Base-by-base conservation (phyloP, 1,140 invertebrate species). In the Caenorhabditis latens region DNA sequence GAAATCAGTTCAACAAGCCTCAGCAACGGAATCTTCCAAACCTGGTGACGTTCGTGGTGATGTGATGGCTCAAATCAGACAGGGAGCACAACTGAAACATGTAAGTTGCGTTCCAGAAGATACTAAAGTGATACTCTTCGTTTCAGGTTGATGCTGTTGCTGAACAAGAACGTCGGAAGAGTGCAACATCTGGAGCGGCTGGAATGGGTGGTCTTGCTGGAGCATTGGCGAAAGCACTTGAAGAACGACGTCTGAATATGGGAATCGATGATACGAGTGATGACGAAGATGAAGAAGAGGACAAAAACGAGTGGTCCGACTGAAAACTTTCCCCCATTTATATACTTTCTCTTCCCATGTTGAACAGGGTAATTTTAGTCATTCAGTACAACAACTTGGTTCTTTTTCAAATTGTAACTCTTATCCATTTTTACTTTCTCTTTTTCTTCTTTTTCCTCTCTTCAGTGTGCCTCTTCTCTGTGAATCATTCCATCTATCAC, bases 1-100 rank as follows among this genome's bases (percentile, higher is more conserved):
- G 13, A 53, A 53, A 53, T 58, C 55, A 19, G 88, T 86, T 40
- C 58, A 43, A 32, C 32, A 57, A 13, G 11, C 8, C 9, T 8
- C 21, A 43, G 14, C 84, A 6, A 83, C 24, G 9, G 48, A 84
- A 24, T 58, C 85, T 32, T 16, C 83, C 0, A 53, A 46, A n/a
- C 19, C 43, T 9, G 58, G 42, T 9, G 86, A 88, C 75, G 48
- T 82, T 48, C 65, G 88, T 16, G 89, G 83, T 19, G 86, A 88
- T 82, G 89, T 89, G 11, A 89, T 89, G 89, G 89, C 87, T n/a
- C 89, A 89, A 75, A 89, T 89, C 50, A 13, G 89, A 9, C 84
- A 71, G 63, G 89, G 88, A 61, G 88, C 88, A 32, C 84, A 89
- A 48, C 19, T 89, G 61, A 89, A 89, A 85, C 88, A 89, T 43